These are phyloP conservation scores for Smittia aterrima DNA, from an alignment of 2,888 invertebrate species.

Conservation along the genomic window DNA sequence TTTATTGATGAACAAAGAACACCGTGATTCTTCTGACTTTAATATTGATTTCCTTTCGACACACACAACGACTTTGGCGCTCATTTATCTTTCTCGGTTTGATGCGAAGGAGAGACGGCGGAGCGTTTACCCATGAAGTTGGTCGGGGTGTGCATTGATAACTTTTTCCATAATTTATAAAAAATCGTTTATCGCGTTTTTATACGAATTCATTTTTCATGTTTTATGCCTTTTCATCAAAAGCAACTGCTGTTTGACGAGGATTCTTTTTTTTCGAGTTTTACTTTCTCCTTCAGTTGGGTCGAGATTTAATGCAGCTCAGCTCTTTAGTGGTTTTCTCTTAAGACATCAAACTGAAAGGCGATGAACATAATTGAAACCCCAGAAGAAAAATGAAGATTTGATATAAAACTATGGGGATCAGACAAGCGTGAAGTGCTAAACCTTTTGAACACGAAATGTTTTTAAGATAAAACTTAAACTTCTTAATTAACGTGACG, in stretches of 20 bases:
- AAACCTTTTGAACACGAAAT: too few relatives aligned
- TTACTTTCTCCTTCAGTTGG: background rate
- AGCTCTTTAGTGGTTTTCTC: background rate
- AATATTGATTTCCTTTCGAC: background rate
- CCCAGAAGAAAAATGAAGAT: background rate
- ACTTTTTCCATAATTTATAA: constrained; percentile 27
- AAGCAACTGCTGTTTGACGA: constrained; percentile 28
- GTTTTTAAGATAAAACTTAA: too few relatives aligned
- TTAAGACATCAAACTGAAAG: background rate
- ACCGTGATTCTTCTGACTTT: background rate
- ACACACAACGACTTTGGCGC: background rate
- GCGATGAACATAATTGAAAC: background rate
- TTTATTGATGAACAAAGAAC: background rate
- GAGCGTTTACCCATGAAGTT: background rate
- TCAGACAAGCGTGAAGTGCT: too few relatives aligned
- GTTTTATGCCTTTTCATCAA: constrained; percentile 25
- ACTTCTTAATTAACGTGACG: too few relatives aligned
- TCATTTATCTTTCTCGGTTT: background rate
- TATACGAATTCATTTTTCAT: constrained; percentile 28
- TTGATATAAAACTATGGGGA: background rate
- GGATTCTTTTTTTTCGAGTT: background rate
- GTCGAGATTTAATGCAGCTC: background rate
- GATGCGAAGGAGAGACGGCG: background rate
- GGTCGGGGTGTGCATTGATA: constrained; percentile 12
- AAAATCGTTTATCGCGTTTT: constrained; percentile 17